Evolutionary conservation across 1,140 invertebrate genomes (phyloP).

Genomic region (Caenorhabditis tropicalis): DNA sequence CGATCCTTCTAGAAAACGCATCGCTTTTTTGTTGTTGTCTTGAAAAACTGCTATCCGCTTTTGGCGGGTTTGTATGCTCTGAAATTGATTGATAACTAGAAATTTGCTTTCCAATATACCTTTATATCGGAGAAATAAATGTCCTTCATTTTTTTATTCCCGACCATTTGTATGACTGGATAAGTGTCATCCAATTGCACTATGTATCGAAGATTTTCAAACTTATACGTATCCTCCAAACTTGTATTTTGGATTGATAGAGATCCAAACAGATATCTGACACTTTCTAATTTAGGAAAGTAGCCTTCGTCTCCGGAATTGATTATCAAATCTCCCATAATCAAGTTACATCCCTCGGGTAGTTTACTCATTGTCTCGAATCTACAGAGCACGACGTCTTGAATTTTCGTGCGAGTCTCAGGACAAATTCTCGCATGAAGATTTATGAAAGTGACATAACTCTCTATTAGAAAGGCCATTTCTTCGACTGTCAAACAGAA

Average conservation of each 20-base stretch:
- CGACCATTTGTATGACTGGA: too few species aligned
- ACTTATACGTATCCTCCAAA: not conserved
- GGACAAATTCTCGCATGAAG: not conserved
- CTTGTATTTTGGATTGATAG: not conserved
- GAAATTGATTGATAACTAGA: too few species aligned
- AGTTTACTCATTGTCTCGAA: not conserved
- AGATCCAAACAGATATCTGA: not conserved
- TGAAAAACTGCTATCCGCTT: too few species aligned
- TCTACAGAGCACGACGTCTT: not conserved
- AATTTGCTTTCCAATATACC: too few species aligned
- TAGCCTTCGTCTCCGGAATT: not conserved
- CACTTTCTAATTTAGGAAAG: not conserved
- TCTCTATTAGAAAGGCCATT: not conserved
- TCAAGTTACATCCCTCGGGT: not conserved
- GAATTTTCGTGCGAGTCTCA: not conserved
- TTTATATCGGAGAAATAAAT: too few species aligned
- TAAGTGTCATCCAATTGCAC: not conserved
- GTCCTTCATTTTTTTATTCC: too few species aligned
- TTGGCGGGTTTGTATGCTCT: too few species aligned
- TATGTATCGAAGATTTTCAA: not conserved
- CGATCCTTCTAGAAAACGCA: too few species aligned
- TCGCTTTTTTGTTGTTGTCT: too few species aligned
- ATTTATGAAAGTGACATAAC: not conserved
- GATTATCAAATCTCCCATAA: not conserved
- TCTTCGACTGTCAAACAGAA: not conserved